phyloP scores from a whole-genome alignment of 1,140 invertebrate genomes.

The Drosophila obscura region DNA sequence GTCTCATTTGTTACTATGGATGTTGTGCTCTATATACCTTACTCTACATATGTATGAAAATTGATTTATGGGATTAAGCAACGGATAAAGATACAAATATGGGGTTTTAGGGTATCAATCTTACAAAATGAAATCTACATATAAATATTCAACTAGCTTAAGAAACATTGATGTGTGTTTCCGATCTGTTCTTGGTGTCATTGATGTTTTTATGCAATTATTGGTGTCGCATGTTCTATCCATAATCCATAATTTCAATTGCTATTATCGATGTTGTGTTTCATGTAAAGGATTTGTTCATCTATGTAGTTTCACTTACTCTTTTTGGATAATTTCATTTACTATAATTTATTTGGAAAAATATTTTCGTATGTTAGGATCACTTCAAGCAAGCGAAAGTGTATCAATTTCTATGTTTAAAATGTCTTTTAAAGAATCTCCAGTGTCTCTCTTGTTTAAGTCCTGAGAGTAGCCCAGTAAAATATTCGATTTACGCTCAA shows the following conservation, averaged over 20 bases:
- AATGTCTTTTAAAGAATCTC: constrained; percentile 2
- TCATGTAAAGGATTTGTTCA: not conserved
- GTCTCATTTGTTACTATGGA: constrained; percentile 21
- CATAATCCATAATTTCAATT: not conserved
- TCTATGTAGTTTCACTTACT: too few relatives aligned
- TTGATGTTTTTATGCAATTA: not conserved
- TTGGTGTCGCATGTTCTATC: constrained; percentile 6
- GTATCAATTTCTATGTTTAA: not conserved
- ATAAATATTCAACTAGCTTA: not conserved
- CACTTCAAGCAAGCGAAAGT: not conserved
- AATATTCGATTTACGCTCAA: constrained; percentile 27
- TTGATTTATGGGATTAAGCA: too few relatives aligned
- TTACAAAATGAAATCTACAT: too few relatives aligned
- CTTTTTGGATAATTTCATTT: too few relatives aligned
- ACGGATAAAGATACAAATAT: too few relatives aligned
- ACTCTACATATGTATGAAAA: constrained; percentile 4
- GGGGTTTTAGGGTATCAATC: too few relatives aligned
- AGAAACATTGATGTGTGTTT: not conserved
- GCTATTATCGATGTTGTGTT: constrained; percentile 13
- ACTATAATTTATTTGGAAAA: too few relatives aligned
- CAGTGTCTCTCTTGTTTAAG: not conserved
- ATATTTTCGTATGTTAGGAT: too few relatives aligned
- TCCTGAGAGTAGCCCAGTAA: not conserved
- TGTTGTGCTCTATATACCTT: constrained; percentile 39
- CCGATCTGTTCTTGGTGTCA: not conserved